phyloP scores from a whole-genome alignment of 2,888 invertebrate species.

The Neoitamus cyanurus region DNA sequence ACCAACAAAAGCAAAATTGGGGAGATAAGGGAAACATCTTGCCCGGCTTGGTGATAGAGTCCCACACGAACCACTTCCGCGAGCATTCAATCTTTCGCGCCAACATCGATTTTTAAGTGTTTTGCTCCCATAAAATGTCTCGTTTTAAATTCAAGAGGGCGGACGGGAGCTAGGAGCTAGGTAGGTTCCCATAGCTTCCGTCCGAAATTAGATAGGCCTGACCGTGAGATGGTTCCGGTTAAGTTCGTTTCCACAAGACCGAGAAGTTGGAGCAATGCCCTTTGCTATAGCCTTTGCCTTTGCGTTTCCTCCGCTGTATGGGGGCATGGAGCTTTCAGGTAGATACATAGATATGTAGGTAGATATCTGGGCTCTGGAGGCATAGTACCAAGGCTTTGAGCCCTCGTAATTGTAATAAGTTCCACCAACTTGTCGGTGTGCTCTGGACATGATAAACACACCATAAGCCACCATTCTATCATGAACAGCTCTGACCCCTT shows the following conservation, averaged over 20 bases:
- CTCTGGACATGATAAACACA: neutral
- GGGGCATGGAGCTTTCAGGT: neutral
- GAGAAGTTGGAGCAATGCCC: slow-evolving; percentile 1
- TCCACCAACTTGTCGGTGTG: neutral
- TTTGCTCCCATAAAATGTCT: neutral
- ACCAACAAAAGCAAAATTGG: neutral
- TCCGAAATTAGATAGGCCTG: neutral
- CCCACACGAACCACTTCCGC: neutral
- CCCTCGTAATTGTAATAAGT: neutral
- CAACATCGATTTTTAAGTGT: neutral
- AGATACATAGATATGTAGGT: too few species aligned
- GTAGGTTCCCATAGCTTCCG: neutral
- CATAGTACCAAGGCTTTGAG: neutral
- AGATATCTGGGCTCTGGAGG: neutral
- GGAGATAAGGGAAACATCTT: neutral
- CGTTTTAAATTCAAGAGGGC: neutral
- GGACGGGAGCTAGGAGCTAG: neutral
- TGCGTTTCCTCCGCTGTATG: too few species aligned
- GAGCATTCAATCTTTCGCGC: neutral
- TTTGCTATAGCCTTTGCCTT: neutral
- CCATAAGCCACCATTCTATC: neutral
- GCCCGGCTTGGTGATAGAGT: neutral
- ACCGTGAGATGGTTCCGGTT: slow-evolving; percentile 8
- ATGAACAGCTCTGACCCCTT: neutral
- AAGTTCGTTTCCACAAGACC: slow-evolving; percentile 21